A percentile compares a stretch with the other conserved stretches of the same genome.
phyloP scores from a whole-genome alignment of 37 sponge, comb jelly and placozoan species.

The Crambe crambe region DNA sequence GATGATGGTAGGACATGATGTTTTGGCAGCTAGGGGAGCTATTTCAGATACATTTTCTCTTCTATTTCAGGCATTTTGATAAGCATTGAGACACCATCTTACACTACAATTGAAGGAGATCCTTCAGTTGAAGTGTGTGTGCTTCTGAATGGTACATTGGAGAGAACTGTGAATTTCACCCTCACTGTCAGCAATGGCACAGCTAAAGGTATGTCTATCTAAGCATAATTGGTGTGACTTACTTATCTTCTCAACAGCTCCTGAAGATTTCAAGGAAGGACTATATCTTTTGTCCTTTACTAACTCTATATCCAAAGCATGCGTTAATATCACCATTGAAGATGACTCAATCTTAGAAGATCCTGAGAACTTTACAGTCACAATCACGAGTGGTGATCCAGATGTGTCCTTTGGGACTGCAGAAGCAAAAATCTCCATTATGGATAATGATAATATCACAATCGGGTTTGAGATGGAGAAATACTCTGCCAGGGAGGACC shows the following conservation, averaged over 20 bases:
- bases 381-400: background rate
- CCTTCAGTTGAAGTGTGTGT: background rate
- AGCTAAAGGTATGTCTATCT: background rate
- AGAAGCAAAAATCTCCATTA: background rate
- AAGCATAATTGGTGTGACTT: background rate
- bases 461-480: constrained; percentile 11
- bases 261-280: background rate
- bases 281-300: background rate
- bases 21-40: too few relatives aligned
- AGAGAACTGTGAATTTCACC: background rate
- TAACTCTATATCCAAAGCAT: background rate
- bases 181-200: background rate
- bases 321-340: background rate
- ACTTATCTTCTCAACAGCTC: background rate
- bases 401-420: background rate
- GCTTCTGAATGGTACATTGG: background rate
- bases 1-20: background rate
- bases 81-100: background rate
- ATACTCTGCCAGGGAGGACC: background rate
- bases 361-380: background rate
- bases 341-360: constrained; percentile 5
- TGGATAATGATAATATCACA: background rate
- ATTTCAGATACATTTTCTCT: too few relatives aligned
- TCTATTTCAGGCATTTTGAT: background rate
- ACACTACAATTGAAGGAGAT: background rate